Conservation (phyloP, 2,888 invertebrate species). For the Andrena marginata region DNA sequence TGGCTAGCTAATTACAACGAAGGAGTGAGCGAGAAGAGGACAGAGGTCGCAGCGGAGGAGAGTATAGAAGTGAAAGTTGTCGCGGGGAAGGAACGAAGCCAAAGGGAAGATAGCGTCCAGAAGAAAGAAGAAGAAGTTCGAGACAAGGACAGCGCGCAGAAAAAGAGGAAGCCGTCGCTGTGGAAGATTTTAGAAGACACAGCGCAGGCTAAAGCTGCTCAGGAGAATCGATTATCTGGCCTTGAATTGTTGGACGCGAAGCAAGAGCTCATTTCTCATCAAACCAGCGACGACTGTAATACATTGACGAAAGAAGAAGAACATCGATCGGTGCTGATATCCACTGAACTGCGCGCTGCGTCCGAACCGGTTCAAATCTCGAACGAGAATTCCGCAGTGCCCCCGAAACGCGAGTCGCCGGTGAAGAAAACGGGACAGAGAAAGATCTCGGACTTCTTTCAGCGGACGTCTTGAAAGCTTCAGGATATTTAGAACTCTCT, state of each 20-base stretch:
- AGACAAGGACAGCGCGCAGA: slow-evolving; percentile 24
- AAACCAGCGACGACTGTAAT: neutral
- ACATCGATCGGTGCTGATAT: slow-evolving; percentile 7
- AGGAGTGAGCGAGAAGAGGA: slow-evolving; percentile 30
- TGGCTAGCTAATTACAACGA: slow-evolving; percentile 71
- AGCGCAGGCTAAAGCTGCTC: slow-evolving; percentile 17
- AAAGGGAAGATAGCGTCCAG: neutral
- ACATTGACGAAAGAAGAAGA: neutral
- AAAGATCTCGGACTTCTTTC: slow-evolving; percentile 72
- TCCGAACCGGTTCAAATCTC: slow-evolving; percentile 21
- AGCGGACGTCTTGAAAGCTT: slow-evolving; percentile 49
- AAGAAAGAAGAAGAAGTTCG: slow-evolving; percentile 22
- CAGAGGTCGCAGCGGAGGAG: slow-evolving; percentile 8
- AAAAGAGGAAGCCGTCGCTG: slow-evolving; percentile 44
- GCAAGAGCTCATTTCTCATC: slow-evolving; percentile 36
- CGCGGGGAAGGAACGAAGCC: slow-evolving; percentile 16
- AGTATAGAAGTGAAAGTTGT: slow-evolving; percentile 7
- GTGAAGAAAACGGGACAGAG: slow-evolving; percentile 60
- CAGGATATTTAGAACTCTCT: slow-evolving; percentile 2
- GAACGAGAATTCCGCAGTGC: slow-evolving; percentile 13
- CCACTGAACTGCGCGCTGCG: neutral
- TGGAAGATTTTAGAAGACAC: slow-evolving; percentile 55
- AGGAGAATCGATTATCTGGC: slow-evolving; percentile 36
- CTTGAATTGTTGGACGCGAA: slow-evolving; percentile 43
- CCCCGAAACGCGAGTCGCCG: slow-evolving; percentile 14